Evolutionary conservation across 2,797 vertebrate species (phyloP).

Genomic region (Microctenopoma lineatum): DNA sequence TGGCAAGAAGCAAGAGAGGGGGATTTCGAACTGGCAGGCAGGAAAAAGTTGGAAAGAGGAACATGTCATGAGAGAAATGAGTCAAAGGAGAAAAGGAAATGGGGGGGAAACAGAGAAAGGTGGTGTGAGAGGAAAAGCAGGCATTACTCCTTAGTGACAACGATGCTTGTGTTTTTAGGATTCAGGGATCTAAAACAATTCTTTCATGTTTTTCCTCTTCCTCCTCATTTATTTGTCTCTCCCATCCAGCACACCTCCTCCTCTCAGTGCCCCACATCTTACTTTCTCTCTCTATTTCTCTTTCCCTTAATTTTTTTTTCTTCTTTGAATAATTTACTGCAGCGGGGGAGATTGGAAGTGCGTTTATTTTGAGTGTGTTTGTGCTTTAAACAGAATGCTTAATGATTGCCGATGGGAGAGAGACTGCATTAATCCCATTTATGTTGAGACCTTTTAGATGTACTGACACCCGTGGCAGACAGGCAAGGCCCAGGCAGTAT

Average conservation of each 20-base stretch:
- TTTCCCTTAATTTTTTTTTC: conserved; percentile 73
- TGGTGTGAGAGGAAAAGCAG: conserved; percentile 25
- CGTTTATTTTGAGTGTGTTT: conserved; percentile 85
- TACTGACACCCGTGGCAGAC: conserved; percentile 84
- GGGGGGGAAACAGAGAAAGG: conserved; percentile 18
- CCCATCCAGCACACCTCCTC: conserved; percentile 51
- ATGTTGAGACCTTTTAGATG: conserved; percentile 86
- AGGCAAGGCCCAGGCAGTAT: conserved; percentile 57
- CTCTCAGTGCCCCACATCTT: conserved; percentile 23
- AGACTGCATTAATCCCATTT: conserved; percentile 87
- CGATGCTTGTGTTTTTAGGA: conserved; percentile 58
- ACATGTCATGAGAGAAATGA: conserved; percentile 51
- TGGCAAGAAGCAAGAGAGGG: conserved; percentile 69
- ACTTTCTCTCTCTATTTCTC: conserved; percentile 45
- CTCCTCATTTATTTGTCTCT: conserved; percentile 60
- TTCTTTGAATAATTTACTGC: conserved; percentile 86
- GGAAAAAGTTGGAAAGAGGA: conserved; percentile 49
- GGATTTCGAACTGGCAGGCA: conserved; percentile 66
- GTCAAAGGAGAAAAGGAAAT: conserved; percentile 16
- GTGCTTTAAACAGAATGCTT: conserved; percentile 87
- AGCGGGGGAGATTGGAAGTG: conserved; percentile 80
- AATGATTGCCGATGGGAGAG: conserved; percentile 86
- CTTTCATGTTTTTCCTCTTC: conserved; percentile 66
- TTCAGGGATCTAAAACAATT: conserved; percentile 65
- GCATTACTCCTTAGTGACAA: conserved; percentile 54